A percentile compares a stretch with the other conserved stretches of the same genome.
Evolutionary conservation across 2,888 invertebrate species (phyloP).

Genomic region (Clitarchus hookeri): DNA sequence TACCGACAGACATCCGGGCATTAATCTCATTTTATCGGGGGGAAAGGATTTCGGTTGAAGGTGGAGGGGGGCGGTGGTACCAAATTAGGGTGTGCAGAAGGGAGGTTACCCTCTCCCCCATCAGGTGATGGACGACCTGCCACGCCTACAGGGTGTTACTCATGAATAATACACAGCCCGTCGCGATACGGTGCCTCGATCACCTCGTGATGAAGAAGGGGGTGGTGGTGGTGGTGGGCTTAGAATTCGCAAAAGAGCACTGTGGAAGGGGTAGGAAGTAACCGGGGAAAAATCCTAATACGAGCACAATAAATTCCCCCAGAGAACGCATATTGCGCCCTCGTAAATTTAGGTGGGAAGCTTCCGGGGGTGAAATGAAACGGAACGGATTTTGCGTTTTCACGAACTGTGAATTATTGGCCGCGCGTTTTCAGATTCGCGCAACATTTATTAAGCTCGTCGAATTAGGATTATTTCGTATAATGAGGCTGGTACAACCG

Average conservation of each 20-base stretch:
- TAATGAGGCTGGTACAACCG: not conserved
- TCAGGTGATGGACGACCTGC: not conserved
- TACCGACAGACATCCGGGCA: slow-evolving; percentile 40
- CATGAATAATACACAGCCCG: not conserved
- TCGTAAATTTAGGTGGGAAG: not conserved
- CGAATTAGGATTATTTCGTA: slow-evolving; percentile 3
- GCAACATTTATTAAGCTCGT: slow-evolving; percentile 8
- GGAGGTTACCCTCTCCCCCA: not conserved
- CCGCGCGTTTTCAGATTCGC: not conserved
- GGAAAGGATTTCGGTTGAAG: not conserved
- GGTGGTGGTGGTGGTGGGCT: not conserved
- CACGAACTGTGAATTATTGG: not conserved
- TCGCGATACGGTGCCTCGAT: not conserved
- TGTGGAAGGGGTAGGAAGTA: too few species aligned
- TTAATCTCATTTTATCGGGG: slow-evolving; percentile 42
- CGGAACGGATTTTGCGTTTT: slow-evolving; percentile 1
- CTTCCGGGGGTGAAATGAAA: not conserved
- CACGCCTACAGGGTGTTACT: slow-evolving; percentile 4
- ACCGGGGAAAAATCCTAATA: not conserved
- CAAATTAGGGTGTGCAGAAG: slow-evolving; percentile 4
- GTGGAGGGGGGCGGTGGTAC: not conserved
- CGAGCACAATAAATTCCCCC: slow-evolving; percentile 14
- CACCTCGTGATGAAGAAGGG: not conserved
- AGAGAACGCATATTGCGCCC: not conserved
- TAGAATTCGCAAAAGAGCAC: too few species aligned